Conservation (phyloP, 2,888 invertebrate genomes). For the Aphodius sticticus region DNA sequence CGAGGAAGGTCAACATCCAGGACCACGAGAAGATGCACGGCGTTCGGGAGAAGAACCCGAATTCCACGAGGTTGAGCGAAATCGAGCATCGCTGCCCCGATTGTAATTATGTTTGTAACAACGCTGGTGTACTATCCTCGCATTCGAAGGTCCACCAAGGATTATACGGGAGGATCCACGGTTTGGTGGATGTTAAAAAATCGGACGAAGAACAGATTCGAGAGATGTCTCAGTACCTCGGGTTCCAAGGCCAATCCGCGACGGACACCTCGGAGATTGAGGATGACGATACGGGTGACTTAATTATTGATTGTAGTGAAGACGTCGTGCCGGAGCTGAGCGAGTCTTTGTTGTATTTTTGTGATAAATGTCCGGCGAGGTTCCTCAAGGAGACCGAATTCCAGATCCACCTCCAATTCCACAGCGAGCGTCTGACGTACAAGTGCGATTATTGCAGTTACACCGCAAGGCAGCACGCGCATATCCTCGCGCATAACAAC, state of each 20-base stretch:
- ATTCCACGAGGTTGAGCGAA: slow-evolving; percentile 55
- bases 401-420: slow-evolving; percentile 75
- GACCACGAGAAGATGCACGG: slow-evolving; percentile 86
- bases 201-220: slow-evolving; percentile 74
- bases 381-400: slow-evolving; percentile 80
- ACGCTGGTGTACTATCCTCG: slow-evolving; percentile 72
- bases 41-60: slow-evolving; percentile 54
- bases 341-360: slow-evolving; percentile 71
- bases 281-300: slow-evolving; percentile 53
- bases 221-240: slow-evolving; percentile 53
- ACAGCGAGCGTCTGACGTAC: slow-evolving; percentile 69
- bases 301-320: slow-evolving; percentile 35
- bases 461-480: slow-evolving; percentile 74
- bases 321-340: slow-evolving; percentile 46
- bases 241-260: background rate
- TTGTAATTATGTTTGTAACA: slow-evolving; percentile 82
- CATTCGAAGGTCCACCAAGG: slow-evolving; percentile 81
- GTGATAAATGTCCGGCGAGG: slow-evolving; percentile 84
- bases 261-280: slow-evolving; percentile 36
- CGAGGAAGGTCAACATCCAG: slow-evolving; percentile 80
- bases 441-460: slow-evolving; percentile 82
- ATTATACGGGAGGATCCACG: slow-evolving; percentile 74
- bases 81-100: slow-evolving; percentile 75
- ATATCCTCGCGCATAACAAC: slow-evolving; percentile 72
- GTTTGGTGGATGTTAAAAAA: slow-evolving; percentile 70